Evolutionary conservation across 2,797 vertebrate species (phyloP).

Genomic region (Cossypha polioptera): DNA sequence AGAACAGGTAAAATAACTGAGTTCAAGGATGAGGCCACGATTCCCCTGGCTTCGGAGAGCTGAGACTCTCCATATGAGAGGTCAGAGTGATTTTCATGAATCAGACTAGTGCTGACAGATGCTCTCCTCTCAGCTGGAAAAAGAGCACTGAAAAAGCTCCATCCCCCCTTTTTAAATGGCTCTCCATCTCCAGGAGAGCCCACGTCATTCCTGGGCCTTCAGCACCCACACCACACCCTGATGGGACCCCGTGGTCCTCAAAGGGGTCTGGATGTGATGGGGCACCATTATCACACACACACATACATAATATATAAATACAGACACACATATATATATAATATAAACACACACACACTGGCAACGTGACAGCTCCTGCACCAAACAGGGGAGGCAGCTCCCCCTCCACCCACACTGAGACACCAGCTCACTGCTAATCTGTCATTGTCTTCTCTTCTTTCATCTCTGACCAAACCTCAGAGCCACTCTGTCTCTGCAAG

Average conservation of each 20-base stretch:
- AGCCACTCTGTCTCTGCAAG: not conserved
- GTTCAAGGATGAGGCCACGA: constrained; percentile 13
- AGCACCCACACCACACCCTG: not conserved
- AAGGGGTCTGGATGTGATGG: fast-evolving
- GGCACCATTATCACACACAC: not conserved
- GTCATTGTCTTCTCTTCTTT: not conserved
- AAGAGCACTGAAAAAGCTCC: not conserved
- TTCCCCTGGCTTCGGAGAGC: not conserved
- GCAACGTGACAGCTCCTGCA: fast-evolving
- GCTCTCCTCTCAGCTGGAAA: constrained; percentile 9
- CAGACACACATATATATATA: no score
- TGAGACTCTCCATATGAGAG: not conserved
- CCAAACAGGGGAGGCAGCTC: not conserved
- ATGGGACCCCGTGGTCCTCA: fast-evolving
- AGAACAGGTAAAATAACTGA: constrained; percentile 8
- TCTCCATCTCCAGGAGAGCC: not conserved
- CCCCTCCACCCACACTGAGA: not conserved
- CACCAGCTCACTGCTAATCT: not conserved
- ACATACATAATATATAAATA: no score
- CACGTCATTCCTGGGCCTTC: not conserved
- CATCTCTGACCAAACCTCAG: not conserved
- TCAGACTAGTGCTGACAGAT: not conserved
- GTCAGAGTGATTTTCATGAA: constrained; percentile 19
- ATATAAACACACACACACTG: fast-evolving
- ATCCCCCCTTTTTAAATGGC: not conserved